Percentiles rank a stretch among this genome's conserved stretches.
Evolutionary conservation across 2,113 vertebrate species (phyloP).

Genomic region (Salvelinus namaycush): DNA sequence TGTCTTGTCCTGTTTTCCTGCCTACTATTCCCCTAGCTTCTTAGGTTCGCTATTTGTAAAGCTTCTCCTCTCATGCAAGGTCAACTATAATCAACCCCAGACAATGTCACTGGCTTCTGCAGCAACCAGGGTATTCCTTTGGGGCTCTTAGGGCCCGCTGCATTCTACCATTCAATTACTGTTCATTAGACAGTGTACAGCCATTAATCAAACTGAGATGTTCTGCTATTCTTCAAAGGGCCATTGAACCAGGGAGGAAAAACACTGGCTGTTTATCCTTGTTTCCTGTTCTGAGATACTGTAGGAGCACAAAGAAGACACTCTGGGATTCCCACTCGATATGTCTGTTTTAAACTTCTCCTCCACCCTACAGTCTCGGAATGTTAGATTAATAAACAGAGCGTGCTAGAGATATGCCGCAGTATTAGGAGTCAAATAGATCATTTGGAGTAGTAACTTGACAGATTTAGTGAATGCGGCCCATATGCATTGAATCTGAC

Average conservation of each 20-base stretch:
- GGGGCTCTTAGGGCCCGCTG: slow-evolving; percentile 67
- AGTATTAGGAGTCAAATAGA: slow-evolving; percentile 69
- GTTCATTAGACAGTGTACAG: slow-evolving; percentile 74
- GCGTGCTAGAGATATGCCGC: slow-evolving; percentile 64
- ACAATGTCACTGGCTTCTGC: slow-evolving; percentile 65
- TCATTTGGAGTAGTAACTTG: slow-evolving; percentile 59
- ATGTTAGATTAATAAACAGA: slow-evolving; percentile 49
- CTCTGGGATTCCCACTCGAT: slow-evolving; percentile 29
- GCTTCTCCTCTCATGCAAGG: slow-evolving; percentile 66
- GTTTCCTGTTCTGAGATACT: slow-evolving; percentile 43
- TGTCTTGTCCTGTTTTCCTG: slow-evolving; percentile 67
- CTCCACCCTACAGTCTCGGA: slow-evolving; percentile 20
- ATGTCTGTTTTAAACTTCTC: slow-evolving; percentile 31
- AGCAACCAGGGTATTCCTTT: slow-evolving; percentile 52
- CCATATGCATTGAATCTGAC: slow-evolving; percentile 73
- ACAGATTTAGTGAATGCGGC: slow-evolving; percentile 72
- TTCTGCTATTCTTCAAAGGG: slow-evolving; percentile 65
- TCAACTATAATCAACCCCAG: slow-evolving; percentile 74
- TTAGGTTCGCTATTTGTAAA: slow-evolving; percentile 67
- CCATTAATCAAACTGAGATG: slow-evolving; percentile 75
- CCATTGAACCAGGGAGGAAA: slow-evolving; percentile 60
- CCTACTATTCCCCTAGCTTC: slow-evolving; percentile 63
- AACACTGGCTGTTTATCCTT: slow-evolving; percentile 50
- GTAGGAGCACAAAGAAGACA: slow-evolving; percentile 38
- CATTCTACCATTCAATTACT: slow-evolving; percentile 78